These are phyloP conservation scores for Agrotis segetum DNA, from an alignment of 2,888 invertebrate genomes.

Conservation along the genomic window DNA sequence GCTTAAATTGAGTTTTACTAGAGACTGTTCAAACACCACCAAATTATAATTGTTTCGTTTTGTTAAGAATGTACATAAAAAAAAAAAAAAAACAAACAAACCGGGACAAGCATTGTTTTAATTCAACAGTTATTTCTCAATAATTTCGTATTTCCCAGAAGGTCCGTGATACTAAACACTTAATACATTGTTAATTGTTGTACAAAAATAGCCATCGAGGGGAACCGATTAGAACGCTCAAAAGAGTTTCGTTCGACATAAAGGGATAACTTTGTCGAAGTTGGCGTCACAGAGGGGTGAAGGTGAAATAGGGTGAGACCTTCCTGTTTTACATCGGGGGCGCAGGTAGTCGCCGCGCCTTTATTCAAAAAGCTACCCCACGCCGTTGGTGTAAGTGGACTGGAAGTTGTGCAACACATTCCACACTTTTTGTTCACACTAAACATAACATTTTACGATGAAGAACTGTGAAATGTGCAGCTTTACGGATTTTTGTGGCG, in stretches of 20 bases:
- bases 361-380: conserved; percentile 70
- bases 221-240: conserved; percentile 9
- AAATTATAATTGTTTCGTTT: background rate
- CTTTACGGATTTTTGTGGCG: background rate
- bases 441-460: conserved; percentile 12
- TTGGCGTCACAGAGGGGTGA: conserved; percentile 33
- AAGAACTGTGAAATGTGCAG: conserved; percentile 1
- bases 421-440: conserved; percentile 64
- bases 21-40: background rate
- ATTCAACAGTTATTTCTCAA: background rate
- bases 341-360: conserved; percentile 73
- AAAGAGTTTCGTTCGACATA: conserved; percentile 20
- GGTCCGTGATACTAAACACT: background rate
- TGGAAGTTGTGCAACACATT: conserved; percentile 74
- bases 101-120: too few species aligned
- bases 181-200: conserved; percentile 6
- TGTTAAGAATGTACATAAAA: background rate
- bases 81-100: too few species aligned
- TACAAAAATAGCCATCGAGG: conserved; percentile 8
- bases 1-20: background rate
- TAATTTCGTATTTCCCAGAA: background rate
- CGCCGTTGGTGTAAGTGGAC: conserved; percentile 67
- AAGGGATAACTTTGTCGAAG: conserved; percentile 37
- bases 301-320: conserved; percentile 39
- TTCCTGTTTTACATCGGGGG: conserved; percentile 41